Evolutionary conservation across 2,888 invertebrate genomes (phyloP).

Genomic region (Hypsopygia costalis): DNA sequence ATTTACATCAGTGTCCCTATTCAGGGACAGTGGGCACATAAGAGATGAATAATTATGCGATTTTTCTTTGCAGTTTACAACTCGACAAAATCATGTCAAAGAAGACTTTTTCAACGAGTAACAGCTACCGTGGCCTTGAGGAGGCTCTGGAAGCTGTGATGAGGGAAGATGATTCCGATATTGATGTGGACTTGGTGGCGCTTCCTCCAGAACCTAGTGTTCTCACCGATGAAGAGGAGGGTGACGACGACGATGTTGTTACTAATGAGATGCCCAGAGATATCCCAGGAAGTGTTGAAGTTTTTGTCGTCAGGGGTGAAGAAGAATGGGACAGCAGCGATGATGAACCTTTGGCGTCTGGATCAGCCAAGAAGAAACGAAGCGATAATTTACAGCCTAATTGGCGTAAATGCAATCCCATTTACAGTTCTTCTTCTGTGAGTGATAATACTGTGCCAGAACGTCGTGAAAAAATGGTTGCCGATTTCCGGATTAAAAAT

Average conservation of each 20-base stretch:
- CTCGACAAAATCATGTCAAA: neutral
- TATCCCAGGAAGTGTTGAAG: conserved; percentile 1
- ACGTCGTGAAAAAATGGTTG: too few relatives aligned
- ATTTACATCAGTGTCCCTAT: neutral
- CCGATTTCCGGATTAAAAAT: too few relatives aligned
- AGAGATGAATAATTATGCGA: neutral
- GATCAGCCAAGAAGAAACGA: neutral
- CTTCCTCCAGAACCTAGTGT: neutral
- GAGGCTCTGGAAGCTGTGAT: neutral
- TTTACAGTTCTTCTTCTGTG: too few relatives aligned
- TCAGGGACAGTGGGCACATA: neutral
- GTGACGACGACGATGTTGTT: neutral
- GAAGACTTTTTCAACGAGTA: neutral
- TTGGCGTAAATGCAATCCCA: too few relatives aligned
- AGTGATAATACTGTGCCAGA: too few relatives aligned
- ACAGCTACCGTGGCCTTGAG: neutral
- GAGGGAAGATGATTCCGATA: neutral
- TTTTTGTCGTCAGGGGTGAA: neutral
- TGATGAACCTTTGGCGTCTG: neutral
- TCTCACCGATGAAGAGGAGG: conserved; percentile 1
- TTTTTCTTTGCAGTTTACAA: neutral
- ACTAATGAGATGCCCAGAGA: conserved; percentile 1
- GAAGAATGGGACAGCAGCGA: conserved; percentile 1
- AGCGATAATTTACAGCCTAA: too few relatives aligned
- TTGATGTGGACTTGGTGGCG: neutral